Evolutionary conservation across 2,888 invertebrate species (phyloP).

Genomic region (Panzeria rudis): DNA sequence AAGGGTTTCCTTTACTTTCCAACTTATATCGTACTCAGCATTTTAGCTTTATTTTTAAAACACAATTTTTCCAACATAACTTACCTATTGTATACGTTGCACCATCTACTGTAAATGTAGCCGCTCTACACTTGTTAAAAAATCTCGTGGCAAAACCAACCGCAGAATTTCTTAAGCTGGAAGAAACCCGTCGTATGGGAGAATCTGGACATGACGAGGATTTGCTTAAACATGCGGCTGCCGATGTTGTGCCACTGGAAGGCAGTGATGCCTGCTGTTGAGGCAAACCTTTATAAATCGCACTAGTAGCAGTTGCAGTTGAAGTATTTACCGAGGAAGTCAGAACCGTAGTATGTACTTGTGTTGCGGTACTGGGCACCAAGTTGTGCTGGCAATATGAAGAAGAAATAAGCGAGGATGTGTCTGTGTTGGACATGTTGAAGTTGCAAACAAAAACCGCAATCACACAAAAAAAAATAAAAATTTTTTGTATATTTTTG

Average conservation of each 20-base stretch:
- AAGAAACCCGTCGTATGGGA: conserved; percentile 82
- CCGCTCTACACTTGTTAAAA: conserved; percentile 93
- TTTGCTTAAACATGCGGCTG: conserved; percentile 58
- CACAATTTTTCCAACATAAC: conserved; percentile 60
- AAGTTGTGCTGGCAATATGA: conserved; percentile 74
- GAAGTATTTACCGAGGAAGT: conserved; percentile 39
- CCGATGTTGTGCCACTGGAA: conserved; percentile 31
- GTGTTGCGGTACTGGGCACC: conserved; percentile 79
- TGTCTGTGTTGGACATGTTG: conserved; percentile 76
- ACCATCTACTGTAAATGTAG: conserved; percentile 93
- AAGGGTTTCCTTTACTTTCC: no score
- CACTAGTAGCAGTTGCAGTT: conserved; percentile 10
- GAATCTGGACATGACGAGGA: conserved; percentile 81
- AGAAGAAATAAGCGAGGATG: conserved; percentile 67
- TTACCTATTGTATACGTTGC: conserved; percentile 94
- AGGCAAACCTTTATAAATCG: conserved; percentile 52
- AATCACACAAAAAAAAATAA: not conserved
- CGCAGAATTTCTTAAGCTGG: conserved; percentile 81
- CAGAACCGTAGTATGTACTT: conserved; percentile 70
- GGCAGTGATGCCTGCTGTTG: conserved; percentile 60
- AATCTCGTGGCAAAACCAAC: conserved; percentile 84
- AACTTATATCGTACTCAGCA: no score
- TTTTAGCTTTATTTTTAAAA: not conserved
- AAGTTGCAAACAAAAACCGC: not conserved
- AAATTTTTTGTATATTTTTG: not conserved